phyloP scores from a whole-genome alignment of 2,797 vertebrate genomes.

The Crypturellus tataupa region DNA sequence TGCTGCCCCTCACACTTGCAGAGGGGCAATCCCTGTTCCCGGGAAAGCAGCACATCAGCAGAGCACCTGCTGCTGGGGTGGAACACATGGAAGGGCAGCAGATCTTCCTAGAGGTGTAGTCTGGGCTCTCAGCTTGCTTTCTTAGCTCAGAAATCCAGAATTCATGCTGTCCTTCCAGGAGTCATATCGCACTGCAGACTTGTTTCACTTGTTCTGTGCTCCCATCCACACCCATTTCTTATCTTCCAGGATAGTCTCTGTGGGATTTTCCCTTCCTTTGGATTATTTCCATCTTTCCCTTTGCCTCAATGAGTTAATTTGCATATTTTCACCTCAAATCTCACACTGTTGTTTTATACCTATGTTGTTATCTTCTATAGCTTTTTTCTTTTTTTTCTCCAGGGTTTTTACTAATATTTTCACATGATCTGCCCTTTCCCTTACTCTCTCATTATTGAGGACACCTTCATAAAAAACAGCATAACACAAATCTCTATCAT shows the following conservation, averaged over 20 bases:
- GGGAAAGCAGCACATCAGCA: neutral
- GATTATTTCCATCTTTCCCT: slow-evolving; percentile 30
- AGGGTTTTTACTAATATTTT: neutral
- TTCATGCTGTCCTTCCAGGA: neutral
- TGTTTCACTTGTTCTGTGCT: neutral
- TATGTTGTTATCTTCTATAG: neutral
- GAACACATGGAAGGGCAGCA: neutral
- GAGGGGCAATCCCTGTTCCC: no score
- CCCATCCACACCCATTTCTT: neutral
- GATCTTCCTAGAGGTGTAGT: neutral
- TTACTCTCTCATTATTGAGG: slow-evolving; percentile 1
- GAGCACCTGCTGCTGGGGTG: neutral
- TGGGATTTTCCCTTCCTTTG: neutral
- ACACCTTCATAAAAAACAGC: neutral
- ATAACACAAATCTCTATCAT: neutral
- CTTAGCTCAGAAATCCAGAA: neutral
- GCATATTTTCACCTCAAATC: neutral
- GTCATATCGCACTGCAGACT: neutral
- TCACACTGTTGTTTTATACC: neutral
- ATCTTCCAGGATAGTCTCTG: neutral
- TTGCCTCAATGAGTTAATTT: neutral
- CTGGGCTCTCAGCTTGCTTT: rapidly evolving
- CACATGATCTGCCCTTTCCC: neutral
- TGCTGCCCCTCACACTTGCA: no score
- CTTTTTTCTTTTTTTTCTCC: neutral